Percentiles rank a stretch among this genome's conserved stretches.
phyloP scores from a whole-genome alignment of 2,797 vertebrate genomes.

The Phrynocephalus vlangalii region DNA sequence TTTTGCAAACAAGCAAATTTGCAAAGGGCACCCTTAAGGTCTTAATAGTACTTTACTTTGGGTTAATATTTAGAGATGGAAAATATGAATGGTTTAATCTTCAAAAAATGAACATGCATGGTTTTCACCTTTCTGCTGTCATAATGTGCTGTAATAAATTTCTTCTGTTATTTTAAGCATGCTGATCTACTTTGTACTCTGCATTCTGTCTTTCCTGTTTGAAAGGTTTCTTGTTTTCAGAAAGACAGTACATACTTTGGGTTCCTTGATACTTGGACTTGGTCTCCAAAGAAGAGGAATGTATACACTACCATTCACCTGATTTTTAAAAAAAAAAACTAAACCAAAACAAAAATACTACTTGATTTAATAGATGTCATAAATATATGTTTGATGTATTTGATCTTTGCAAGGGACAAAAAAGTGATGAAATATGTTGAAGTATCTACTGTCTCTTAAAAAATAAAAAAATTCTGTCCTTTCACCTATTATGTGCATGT shows the following conservation, averaged over 20 bases:
- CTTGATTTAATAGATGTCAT: constrained; percentile 43
- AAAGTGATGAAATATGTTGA: constrained; percentile 47
- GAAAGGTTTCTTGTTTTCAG: constrained; percentile 66
- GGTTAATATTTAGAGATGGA: constrained; percentile 16
- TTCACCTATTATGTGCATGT: constrained; percentile 82
- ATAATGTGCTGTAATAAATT: constrained; percentile 63
- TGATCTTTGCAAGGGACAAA: constrained; percentile 38
- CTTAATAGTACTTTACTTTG: constrained; percentile 1
- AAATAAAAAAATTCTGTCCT: constrained; percentile 76
- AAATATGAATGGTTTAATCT: constrained; percentile 33
- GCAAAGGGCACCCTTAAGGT: not conserved
- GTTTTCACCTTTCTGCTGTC: constrained; percentile 56
- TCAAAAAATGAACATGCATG: constrained; percentile 59
- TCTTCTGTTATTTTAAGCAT: constrained; percentile 69
- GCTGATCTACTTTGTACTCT: constrained; percentile 60
- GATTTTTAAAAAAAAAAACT: constrained; percentile 39
- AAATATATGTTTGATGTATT: constrained; percentile 9
- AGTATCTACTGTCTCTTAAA: constrained; percentile 76
- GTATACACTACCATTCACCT: constrained; percentile 38
- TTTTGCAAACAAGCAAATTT: not conserved
- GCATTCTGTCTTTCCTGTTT: constrained; percentile 59
- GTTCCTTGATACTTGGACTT: constrained; percentile 54
- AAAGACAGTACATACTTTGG: constrained; percentile 69
- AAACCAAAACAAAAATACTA: too few species aligned
- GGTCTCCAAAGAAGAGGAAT: constrained; percentile 41